These are phyloP conservation scores for Lepisosteus oculatus DNA, from an alignment of 2,113 vertebrate species.

Conservation along the genomic window DNA sequence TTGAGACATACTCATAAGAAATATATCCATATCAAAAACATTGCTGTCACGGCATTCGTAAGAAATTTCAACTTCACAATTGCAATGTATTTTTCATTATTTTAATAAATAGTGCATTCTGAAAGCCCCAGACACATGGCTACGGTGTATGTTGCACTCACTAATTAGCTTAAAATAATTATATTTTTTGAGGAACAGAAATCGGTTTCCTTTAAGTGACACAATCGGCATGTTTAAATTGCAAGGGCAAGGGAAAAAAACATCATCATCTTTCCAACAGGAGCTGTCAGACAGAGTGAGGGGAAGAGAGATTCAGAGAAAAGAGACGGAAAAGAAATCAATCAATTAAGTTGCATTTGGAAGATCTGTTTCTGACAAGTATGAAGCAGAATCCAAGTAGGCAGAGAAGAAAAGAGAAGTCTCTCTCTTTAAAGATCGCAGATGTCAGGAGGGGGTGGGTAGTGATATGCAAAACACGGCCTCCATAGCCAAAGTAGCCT, in stretches of 20 bases:
- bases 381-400: slow-evolving; percentile 70
- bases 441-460: slow-evolving; percentile 86
- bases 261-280: slow-evolving; percentile 13
- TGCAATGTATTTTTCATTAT: slow-evolving; percentile 18
- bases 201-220: slow-evolving; percentile 40
- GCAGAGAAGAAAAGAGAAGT: slow-evolving; percentile 52
- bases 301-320: slow-evolving; percentile 55
- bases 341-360: slow-evolving; percentile 86
- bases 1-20: slow-evolving; percentile 24
- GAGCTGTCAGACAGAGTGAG: slow-evolving; percentile 34
- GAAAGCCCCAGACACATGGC: slow-evolving; percentile 15
- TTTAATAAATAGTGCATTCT: slow-evolving; percentile 23
- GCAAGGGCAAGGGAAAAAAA: not conserved
- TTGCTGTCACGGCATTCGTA: slow-evolving; percentile 25
- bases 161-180: slow-evolving; percentile 50
- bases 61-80: slow-evolving; percentile 19
- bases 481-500: slow-evolving; percentile 97
- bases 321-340: slow-evolving; percentile 36
- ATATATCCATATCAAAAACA: slow-evolving; percentile 35
- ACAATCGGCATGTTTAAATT: slow-evolving; percentile 37
- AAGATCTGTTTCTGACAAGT: slow-evolving; percentile 74
- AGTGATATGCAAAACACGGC: slow-evolving; percentile 98
- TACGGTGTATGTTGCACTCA: slow-evolving; percentile 19
- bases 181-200: slow-evolving; percentile 34
- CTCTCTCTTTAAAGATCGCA: slow-evolving; percentile 85